These are phyloP conservation scores for Dolichotis patagonum DNA, from an alignment of 2,113 vertebrate species.

Conservation along the genomic window DNA sequence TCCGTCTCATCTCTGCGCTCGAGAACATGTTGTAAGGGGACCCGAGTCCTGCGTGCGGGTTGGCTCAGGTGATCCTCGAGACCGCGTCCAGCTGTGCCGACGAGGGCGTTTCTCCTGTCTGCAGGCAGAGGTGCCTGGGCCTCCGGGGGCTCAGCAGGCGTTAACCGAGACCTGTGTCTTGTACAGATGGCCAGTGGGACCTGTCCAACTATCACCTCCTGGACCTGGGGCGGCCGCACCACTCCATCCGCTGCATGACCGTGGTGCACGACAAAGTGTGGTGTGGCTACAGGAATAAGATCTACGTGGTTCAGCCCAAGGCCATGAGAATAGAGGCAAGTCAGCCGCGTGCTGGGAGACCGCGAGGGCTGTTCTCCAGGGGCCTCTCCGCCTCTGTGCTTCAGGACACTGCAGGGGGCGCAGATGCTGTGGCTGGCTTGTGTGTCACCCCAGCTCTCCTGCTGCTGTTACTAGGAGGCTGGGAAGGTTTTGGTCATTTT, in stretches of 20 bases:
- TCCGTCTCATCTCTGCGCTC: background rate
- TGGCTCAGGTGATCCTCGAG: background rate
- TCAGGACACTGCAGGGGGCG: background rate
- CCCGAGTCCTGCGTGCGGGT: background rate
- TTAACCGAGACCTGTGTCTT: constrained; percentile 30
- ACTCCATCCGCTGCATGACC: constrained; percentile 98
- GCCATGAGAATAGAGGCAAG: constrained; percentile 98
- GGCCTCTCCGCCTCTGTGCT: background rate
- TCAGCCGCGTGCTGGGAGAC: background rate
- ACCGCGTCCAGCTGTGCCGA: background rate
- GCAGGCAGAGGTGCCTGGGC: background rate
- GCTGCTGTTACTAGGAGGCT: background rate
- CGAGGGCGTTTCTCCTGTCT: background rate
- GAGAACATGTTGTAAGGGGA: background rate
- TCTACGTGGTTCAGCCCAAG: constrained; percentile 97
- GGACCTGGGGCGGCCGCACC: constrained; percentile 94
- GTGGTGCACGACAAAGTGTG: constrained; percentile 98
- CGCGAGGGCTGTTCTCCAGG: no score
- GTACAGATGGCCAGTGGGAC: constrained; percentile 98
- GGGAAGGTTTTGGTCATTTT: background rate
- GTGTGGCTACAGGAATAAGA: constrained; percentile 99
- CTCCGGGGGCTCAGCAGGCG: background rate
- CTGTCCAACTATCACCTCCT: constrained; percentile 98
- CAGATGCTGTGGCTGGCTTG: background rate
- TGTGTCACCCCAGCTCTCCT: constrained; percentile 29